Conservation (phyloP, 2,797 vertebrate species). For the Carcharodon carcharias region DNA sequence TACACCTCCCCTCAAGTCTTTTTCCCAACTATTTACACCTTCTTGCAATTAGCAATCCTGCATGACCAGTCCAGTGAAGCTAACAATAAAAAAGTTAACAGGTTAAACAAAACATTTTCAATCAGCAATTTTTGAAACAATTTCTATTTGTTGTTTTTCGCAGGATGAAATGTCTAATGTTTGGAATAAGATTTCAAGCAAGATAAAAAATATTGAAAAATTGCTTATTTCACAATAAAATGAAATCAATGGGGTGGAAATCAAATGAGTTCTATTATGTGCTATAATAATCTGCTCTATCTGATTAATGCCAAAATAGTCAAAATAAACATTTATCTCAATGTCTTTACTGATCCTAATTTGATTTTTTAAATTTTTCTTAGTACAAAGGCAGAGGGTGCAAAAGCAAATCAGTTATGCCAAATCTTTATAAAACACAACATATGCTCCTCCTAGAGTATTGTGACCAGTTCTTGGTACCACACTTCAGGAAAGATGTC, state of each 20-base stretch:
- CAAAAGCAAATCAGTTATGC: background rate
- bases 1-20: no score
- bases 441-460: background rate
- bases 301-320: background rate
- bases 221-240: background rate
- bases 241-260: background rate
- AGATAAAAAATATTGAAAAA: background rate
- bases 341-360: background rate
- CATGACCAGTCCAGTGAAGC: background rate
- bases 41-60: background rate
- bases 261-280: background rate
- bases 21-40: no score
- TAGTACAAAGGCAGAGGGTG: background rate
- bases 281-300: background rate
- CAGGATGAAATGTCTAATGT: background rate
- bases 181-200: background rate
- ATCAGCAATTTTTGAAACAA: background rate
- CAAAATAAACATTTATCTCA: background rate
- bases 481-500: background rate
- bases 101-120: background rate
- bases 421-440: background rate
- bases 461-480: background rate
- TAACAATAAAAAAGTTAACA: background rate
- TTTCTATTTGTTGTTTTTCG: background rate
- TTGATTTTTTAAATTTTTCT: background rate